Base-by-base conservation (phyloP, 1,140 invertebrate genomes). In the Pentalonia nigronervosa region DNA sequence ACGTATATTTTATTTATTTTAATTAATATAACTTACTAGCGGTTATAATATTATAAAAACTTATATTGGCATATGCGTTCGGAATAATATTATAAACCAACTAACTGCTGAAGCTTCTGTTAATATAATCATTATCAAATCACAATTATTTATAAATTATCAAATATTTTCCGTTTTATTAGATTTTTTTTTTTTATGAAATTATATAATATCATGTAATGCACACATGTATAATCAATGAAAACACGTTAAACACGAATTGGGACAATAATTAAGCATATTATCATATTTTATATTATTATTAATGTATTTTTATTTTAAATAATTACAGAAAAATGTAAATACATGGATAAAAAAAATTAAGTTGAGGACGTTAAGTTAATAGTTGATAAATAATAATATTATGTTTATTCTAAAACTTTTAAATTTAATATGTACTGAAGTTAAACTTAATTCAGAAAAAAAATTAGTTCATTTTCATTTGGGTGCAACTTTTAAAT, bases 81-180 rank as follows among this genome's bases (percentile, higher is more conserved):
- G 20, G 17, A 76, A 76, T 76, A 76, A n/a, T n/a, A 34, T n/a
- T 17, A 76, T n/a, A 76, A 25, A 30, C 25, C 25, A 25, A n/a
- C 47, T 47, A 11, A 47, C 60, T 4, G 14, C 14, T 76, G 6
- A 30, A 14, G 60, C 60, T n/a, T 14, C n/a, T 76, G n/a, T 76
- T n/a, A 20, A n/a, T n/a, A 76, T 14, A 76, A 14, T 20, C n/a
- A n/a, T 76, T 76, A 76, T 76, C n/a, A 76, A 17, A n/a, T 76
- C 9, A 60, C 30, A 76, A 76, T 76, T 67, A 67, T 67, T 67
- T 67, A 67, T 67, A n/a, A 76, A 76, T n/a, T 83, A 83, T 83
- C 36, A 21, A 34, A 83, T 83, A 41, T 41, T 34, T 41, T 83
- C 81, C 0, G 20, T 83, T 36, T 83, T 83, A 83, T 83, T 41